A percentile compares a stretch with the other conserved stretches of the same genome.
Evolutionary conservation across 2,113 vertebrate species (phyloP).

Genomic region (Ciconia boyciana): DNA sequence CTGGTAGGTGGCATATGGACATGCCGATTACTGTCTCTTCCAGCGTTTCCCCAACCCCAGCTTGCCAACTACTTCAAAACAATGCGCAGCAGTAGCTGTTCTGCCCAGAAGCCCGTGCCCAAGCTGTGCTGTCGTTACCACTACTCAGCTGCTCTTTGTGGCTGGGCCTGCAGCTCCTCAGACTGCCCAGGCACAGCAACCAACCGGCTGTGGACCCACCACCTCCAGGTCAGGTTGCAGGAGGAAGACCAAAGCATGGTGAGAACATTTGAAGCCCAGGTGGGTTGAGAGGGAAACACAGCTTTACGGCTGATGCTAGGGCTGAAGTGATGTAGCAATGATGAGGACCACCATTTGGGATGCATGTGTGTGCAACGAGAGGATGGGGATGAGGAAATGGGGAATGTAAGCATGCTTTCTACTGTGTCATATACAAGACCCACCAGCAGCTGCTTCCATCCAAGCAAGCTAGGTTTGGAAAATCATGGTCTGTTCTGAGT

Average conservation of each 20-base stretch:
- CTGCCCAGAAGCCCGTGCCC: background rate
- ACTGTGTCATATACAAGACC: fast-evolving
- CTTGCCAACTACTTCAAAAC: background rate
- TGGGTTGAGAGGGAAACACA: background rate
- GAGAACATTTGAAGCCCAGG: background rate
- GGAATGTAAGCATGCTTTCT: background rate
- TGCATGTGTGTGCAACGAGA: background rate
- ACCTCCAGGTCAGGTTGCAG: background rate
- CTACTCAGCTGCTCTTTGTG: background rate
- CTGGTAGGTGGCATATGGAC: background rate
- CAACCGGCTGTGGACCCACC: fast-evolving
- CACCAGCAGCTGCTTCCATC: background rate
- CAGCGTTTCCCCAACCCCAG: background rate
- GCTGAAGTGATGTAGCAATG: background rate
- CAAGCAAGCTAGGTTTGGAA: background rate
- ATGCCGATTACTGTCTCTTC: background rate
- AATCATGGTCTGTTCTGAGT: fast-evolving
- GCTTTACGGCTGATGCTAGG: background rate
- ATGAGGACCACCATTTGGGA: background rate
- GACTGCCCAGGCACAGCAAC: background rate
- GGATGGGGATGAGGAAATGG: background rate
- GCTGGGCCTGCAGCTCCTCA: background rate
- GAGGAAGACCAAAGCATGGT: background rate
- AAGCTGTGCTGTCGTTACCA: background rate
- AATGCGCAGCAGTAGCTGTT: fast-evolving